Evolutionary conservation across 2,797 vertebrate genomes (phyloP).

Genomic region (Propithecus perrieri): DNA sequence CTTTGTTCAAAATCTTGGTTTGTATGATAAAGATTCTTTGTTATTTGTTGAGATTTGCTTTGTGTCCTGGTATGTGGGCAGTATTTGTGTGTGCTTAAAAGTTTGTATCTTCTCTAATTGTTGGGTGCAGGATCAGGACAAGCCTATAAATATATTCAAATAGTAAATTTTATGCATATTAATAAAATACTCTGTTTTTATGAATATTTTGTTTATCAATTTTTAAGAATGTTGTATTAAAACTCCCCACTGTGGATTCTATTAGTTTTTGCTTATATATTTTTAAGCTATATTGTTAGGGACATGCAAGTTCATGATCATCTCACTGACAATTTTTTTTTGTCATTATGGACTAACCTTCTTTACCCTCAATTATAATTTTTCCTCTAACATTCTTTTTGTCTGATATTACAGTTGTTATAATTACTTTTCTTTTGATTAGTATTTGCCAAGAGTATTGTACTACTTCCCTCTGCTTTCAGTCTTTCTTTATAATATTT

Average conservation of each 20-base stretch:
- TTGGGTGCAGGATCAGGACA: background rate
- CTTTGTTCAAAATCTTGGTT: background rate
- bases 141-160: background rate
- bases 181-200: background rate
- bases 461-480: background rate
- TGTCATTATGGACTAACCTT: background rate
- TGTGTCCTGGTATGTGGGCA: background rate
- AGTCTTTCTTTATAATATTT: constrained; percentile 7
- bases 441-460: background rate
- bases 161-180: background rate
- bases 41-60: constrained; percentile 7
- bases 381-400: constrained; percentile 34
- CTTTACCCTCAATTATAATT: background rate
- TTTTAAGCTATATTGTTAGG: background rate
- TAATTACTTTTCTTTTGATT: constrained; percentile 12
- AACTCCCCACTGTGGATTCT: background rate
- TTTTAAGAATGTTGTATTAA: background rate
- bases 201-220: background rate
- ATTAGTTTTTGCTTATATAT: background rate
- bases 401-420: background rate
- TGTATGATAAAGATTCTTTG: background rate
- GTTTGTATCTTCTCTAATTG: background rate
- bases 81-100: background rate
- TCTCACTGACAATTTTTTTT: constrained; percentile 8
- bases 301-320: background rate